Evolutionary conservation across 1,140 invertebrate species (phyloP).

Genomic region (Cydia fagiglandana): DNA sequence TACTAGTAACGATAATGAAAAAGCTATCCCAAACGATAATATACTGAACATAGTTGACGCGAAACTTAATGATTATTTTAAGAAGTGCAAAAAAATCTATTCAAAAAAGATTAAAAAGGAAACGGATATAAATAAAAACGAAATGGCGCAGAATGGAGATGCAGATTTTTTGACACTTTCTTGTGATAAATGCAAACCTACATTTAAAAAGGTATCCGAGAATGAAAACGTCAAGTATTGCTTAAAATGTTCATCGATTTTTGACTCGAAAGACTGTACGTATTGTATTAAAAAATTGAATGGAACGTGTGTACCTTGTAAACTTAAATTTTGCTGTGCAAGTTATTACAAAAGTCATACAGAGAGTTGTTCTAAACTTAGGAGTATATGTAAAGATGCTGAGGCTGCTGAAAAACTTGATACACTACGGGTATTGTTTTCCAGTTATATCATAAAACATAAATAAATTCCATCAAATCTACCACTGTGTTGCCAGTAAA

Average conservation of each 20-base stretch:
- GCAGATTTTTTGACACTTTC: not conserved
- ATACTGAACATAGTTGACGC: slow-evolving; percentile 11
- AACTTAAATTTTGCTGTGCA: slow-evolving; percentile 5
- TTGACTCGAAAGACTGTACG: slow-evolving; percentile 45
- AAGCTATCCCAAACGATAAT: not conserved
- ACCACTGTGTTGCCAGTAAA: too few relatives aligned
- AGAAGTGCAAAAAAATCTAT: slow-evolving; percentile 40
- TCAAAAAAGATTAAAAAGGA: slow-evolving; percentile 13
- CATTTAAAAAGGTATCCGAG: slow-evolving; percentile 43
- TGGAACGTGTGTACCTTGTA: not conserved
- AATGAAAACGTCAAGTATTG: slow-evolving; percentile 51
- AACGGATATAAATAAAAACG: slow-evolving; percentile 12
- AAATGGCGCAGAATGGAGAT: not conserved
- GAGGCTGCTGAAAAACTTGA: not conserved
- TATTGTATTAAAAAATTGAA: slow-evolving; percentile 42
- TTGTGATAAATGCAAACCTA: slow-evolving; percentile 25
- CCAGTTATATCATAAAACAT: too few relatives aligned
- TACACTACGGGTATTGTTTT: too few relatives aligned
- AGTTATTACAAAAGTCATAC: not conserved
- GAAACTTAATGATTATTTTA: slow-evolving; percentile 38
- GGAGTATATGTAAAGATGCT: not conserved
- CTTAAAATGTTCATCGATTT: slow-evolving; percentile 52
- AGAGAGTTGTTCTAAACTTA: not conserved
- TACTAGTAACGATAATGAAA: slow-evolving; percentile 37
- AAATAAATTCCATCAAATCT: too few relatives aligned